Evolutionary conservation across 2,113 vertebrate species (phyloP).

Genomic region (Calyptomena viridis): DNA sequence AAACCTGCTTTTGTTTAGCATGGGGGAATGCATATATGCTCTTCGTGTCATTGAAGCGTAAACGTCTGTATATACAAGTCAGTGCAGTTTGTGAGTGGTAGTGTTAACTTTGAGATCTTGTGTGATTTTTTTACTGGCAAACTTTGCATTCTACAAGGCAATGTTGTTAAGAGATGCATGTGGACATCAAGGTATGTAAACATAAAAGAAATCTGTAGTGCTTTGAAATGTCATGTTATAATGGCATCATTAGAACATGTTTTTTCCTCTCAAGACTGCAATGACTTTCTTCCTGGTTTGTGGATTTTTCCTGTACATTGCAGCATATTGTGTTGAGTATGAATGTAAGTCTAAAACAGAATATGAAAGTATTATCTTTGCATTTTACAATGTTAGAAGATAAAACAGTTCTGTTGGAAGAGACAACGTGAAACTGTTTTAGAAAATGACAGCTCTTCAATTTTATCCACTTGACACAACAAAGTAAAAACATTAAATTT

Average conservation of each 20-base stretch:
- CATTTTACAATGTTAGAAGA: neutral
- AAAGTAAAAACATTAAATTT: neutral
- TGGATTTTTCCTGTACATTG: neutral
- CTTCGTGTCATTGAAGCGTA: neutral
- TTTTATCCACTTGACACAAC: neutral
- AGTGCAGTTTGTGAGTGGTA: neutral
- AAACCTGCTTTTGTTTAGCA: neutral
- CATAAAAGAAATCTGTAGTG: neutral
- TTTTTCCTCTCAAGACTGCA: neutral
- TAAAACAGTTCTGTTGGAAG: neutral
- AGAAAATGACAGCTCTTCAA: conserved; percentile 31
- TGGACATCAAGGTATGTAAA: neutral
- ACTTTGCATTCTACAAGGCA: neutral
- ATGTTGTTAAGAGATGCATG: neutral
- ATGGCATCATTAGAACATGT: neutral
- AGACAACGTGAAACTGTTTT: neutral
- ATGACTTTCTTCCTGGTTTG: neutral
- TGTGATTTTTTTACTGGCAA: neutral
- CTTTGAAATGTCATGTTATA: neutral
- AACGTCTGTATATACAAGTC: neutral
- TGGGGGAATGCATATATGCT: rapidly evolving
- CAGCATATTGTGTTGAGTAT: neutral
- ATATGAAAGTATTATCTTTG: neutral
- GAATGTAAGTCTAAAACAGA: neutral
- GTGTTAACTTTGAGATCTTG: neutral